These are phyloP conservation scores for Chesias legatella DNA, from an alignment of 2,888 invertebrate species.

Conservation along the genomic window DNA sequence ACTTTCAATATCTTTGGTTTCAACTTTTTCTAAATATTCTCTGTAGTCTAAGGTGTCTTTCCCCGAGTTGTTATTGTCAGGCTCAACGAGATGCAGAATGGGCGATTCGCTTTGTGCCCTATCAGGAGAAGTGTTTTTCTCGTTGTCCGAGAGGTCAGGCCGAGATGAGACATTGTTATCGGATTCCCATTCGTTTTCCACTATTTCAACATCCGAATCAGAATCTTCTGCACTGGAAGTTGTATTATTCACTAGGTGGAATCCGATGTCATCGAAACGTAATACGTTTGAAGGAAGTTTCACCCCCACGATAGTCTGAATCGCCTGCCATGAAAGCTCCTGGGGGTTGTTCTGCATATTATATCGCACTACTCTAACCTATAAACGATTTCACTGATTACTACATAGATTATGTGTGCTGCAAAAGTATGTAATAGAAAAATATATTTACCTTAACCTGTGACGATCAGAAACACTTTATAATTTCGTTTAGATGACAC, in stretches of 20 bases:
- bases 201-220: constrained; percentile 77
- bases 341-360: constrained; percentile 82
- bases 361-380: constrained; percentile 80
- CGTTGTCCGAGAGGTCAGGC: constrained; percentile 73
- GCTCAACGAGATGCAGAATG: constrained; percentile 70
- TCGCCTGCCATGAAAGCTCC: constrained; percentile 81
- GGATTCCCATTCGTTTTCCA: constrained; percentile 76
- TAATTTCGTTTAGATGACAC: constrained; percentile 71
- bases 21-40: constrained; percentile 64
- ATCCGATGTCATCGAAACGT: constrained; percentile 77
- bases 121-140: constrained; percentile 66
- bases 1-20: constrained; percentile 65
- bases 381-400: constrained; percentile 75
- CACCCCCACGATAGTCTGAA: constrained; percentile 79
- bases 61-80: constrained; percentile 69
- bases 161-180: constrained; percentile 72
- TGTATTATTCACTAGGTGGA: constrained; percentile 71
- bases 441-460: constrained; percentile 64
- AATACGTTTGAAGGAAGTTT: constrained; percentile 77
- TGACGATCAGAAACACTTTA: constrained; percentile 54
- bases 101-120: constrained; percentile 71
- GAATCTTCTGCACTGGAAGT: constrained; percentile 72
- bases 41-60: constrained; percentile 65
- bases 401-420: constrained; percentile 42
- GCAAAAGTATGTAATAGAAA: constrained; percentile 30